A percentile compares a stretch with the other conserved stretches of the same genome.
These are phyloP conservation scores for Drosophila pseudoananassae DNA, from an alignment of 1,140 invertebrate genomes.

Conservation along the genomic window DNA sequence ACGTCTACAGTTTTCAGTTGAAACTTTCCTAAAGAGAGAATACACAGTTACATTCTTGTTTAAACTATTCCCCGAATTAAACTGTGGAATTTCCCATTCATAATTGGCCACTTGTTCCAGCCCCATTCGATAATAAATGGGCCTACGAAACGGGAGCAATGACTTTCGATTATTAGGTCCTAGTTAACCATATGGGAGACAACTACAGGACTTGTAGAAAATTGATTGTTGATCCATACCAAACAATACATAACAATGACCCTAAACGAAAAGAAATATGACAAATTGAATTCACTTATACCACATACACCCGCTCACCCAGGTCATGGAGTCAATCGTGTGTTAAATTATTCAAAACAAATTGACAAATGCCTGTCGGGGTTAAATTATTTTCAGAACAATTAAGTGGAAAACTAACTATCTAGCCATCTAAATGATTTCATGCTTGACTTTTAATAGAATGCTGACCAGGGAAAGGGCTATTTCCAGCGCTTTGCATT, in stretches of 20 bases:
- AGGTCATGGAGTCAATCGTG: conserved; percentile 36
- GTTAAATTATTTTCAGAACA: conserved; percentile 33
- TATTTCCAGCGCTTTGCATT: conserved; percentile 47
- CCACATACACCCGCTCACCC: conserved; percentile 4
- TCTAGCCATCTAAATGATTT: conserved; percentile 30
- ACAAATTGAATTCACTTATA: conserved; percentile 64
- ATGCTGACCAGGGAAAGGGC: not conserved
- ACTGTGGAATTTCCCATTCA: conserved; percentile 11
- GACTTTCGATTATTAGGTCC: conserved; percentile 29
- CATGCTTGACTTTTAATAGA: conserved; percentile 36
- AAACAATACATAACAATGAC: conserved; percentile 28
- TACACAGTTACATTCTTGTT: not conserved
- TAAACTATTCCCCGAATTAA: not conserved
- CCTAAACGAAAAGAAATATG: conserved; percentile 11
- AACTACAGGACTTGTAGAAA: conserved; percentile 17
- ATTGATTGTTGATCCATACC: conserved; percentile 19
- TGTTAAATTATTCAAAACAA: conserved; percentile 56
- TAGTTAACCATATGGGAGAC: conserved; percentile 16
- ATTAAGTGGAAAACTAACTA: conserved; percentile 52
- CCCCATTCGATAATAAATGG: conserved; percentile 10
- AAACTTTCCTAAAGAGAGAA: not conserved
- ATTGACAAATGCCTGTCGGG: conserved; percentile 20
- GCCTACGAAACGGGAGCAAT: conserved; percentile 30
- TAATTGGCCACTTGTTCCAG: conserved; percentile 30
- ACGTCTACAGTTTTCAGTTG: not conserved